phyloP scores from a whole-genome alignment of 1,140 invertebrate genomes.

The Eriosoma lanigerum region DNA sequence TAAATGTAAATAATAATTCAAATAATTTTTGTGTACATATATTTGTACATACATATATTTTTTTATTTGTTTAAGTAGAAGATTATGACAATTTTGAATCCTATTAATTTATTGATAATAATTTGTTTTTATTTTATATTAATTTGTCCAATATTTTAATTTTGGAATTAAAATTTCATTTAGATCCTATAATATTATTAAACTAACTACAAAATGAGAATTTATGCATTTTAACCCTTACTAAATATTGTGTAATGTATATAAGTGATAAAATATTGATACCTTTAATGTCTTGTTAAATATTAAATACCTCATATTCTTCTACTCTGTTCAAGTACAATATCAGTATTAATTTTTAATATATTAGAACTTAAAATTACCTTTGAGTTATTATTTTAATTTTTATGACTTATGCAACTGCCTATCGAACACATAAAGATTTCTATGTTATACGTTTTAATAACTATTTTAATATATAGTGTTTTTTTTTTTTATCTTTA shows the following conservation, averaged over 20 bases:
- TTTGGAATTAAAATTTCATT: background rate
- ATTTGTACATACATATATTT: background rate
- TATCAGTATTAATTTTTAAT: slow-evolving; percentile 39
- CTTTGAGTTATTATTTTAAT: slow-evolving; percentile 15
- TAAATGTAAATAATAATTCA: background rate
- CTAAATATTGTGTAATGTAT: background rate
- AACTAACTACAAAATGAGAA: background rate
- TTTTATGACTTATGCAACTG: slow-evolving; percentile 19
- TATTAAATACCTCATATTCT: slow-evolving; percentile 19
- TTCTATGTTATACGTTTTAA: slow-evolving; percentile 5
- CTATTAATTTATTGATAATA: background rate
- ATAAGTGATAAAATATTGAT: background rate
- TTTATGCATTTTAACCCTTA: background rate
- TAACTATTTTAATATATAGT: background rate
- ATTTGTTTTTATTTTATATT: background rate
- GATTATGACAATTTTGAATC: slow-evolving; percentile 5
- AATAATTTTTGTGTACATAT: background rate
- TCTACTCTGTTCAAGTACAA: slow-evolving; percentile 35
- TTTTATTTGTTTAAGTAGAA: slow-evolving; percentile 39
- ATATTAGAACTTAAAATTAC: slow-evolving; percentile 17
- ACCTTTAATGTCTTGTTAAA: background rate
- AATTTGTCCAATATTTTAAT: background rate
- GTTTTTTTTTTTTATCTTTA: background rate
- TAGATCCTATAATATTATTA: background rate
- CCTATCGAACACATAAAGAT: slow-evolving; percentile 2